Percentiles rank a stretch among this genome's conserved stretches.
phyloP scores from a whole-genome alignment of 2,113 vertebrate genomes.

The Lophius piscatorius region DNA sequence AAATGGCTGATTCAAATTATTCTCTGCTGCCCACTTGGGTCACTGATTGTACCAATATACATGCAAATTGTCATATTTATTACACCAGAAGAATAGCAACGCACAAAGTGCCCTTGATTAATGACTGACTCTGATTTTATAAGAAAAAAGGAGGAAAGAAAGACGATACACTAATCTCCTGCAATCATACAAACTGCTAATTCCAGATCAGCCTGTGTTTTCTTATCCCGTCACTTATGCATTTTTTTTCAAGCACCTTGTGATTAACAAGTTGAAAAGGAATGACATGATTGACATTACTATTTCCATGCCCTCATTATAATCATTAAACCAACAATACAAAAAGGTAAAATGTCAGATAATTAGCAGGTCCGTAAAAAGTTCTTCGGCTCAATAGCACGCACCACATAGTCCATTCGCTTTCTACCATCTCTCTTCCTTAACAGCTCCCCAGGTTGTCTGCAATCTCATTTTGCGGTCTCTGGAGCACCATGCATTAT shows the following conservation, averaged over 20 bases:
- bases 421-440: constrained; percentile 35
- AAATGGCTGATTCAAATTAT: constrained; percentile 35
- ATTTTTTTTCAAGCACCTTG: constrained; percentile 14
- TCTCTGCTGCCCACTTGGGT: constrained; percentile 43
- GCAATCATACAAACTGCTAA: constrained; percentile 33
- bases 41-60: constrained; percentile 63
- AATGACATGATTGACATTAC: constrained; percentile 15
- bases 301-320: constrained; percentile 26
- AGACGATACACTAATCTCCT: constrained; percentile 28
- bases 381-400: constrained; percentile 17
- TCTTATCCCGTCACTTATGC: background rate
- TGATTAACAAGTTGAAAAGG: constrained; percentile 3
- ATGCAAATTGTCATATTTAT: constrained; percentile 72
- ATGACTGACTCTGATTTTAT: constrained; percentile 36
- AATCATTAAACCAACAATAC: constrained; percentile 8
- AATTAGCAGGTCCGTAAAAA: constrained; percentile 38
- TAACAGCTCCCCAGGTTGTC: constrained; percentile 62
- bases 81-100: constrained; percentile 61
- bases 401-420: constrained; percentile 21
- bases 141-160: constrained; percentile 22
- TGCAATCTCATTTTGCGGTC: constrained; percentile 74
- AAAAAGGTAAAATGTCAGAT: constrained; percentile 17
- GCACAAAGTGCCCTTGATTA: constrained; percentile 65
- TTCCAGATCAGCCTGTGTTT: background rate
- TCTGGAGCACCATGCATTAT: constrained; percentile 68